phyloP scores from a whole-genome alignment of 2,888 invertebrate species.

The Pristionchus japonicus region DNA sequence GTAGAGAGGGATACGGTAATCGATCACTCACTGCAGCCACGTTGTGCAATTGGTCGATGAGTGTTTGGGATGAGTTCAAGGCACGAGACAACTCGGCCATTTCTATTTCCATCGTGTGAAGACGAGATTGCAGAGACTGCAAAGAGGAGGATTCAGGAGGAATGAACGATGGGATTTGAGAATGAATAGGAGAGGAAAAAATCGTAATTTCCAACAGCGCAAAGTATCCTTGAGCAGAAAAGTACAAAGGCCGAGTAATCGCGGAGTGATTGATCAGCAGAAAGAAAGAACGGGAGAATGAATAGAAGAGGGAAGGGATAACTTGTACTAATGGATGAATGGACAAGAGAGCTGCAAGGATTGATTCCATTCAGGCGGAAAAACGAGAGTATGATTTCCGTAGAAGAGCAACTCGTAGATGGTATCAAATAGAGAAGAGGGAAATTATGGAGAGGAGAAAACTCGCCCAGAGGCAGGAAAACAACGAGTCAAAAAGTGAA shows the following conservation, averaged over 20 bases:
- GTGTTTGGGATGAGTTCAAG: constrained; percentile 36
- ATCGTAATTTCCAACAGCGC: not conserved
- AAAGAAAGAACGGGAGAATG: not conserved
- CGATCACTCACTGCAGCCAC: not conserved
- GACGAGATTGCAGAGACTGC: not conserved
- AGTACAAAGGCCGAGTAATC: not conserved
- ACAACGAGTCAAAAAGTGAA: not conserved
- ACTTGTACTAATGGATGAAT: not conserved
- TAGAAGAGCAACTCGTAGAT: too few species aligned
- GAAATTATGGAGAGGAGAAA: not conserved
- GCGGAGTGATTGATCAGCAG: not conserved
- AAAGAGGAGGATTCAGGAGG: not conserved
- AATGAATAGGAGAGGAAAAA: not conserved
- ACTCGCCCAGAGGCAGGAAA: not conserved
- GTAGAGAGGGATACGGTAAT: not conserved
- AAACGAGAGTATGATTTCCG: not conserved
- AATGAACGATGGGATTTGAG: not conserved
- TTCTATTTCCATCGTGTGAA: constrained; percentile 39
- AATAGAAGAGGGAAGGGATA: not conserved
- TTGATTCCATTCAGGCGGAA: not conserved
- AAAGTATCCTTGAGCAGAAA: not conserved
- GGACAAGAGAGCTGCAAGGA: not conserved
- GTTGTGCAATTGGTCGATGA: constrained; percentile 36
- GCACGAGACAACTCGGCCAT: constrained; percentile 42
- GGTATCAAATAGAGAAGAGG: not conserved